Percentiles rank a stretch among this genome's conserved stretches.
phyloP scores from a whole-genome alignment of 1,140 invertebrate genomes.

The Cyclina sinensis region DNA sequence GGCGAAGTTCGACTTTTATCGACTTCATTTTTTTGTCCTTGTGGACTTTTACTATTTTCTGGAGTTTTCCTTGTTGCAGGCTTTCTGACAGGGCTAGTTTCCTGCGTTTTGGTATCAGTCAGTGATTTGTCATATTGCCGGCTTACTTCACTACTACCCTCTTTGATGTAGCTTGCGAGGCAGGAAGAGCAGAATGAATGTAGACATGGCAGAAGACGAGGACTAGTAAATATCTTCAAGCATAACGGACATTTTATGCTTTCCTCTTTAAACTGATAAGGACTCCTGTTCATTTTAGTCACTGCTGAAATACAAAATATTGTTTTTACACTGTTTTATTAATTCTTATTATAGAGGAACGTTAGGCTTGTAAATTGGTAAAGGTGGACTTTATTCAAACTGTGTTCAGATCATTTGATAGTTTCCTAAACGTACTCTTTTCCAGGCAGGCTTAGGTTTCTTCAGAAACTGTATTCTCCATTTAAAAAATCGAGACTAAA shows the following conservation, averaged over 20 bases:
- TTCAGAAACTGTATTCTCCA: too few relatives aligned
- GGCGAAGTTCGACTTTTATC: background rate
- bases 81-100: background rate
- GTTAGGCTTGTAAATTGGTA: too few relatives aligned
- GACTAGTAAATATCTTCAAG: conserved; percentile 30
- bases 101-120: background rate
- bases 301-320: too few relatives aligned
- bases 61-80: background rate
- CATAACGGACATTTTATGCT: conserved; percentile 61
- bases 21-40: background rate
- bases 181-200: conserved; percentile 66
- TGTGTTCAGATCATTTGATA: too few relatives aligned
- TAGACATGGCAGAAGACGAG: conserved; percentile 66
- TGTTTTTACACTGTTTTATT: too few relatives aligned
- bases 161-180: conserved; percentile 36
- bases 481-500: too few relatives aligned
- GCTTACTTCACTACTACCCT: background rate
- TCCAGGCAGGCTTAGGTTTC: too few relatives aligned
- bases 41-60: background rate
- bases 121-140: background rate
- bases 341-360: too few relatives aligned
- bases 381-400: too few relatives aligned
- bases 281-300: background rate
- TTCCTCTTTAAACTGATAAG: conserved; percentile 57
- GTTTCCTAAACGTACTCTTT: too few relatives aligned